Base-by-base conservation (phyloP, 2,113 vertebrate species). In the Scalopus aquaticus region DNA sequence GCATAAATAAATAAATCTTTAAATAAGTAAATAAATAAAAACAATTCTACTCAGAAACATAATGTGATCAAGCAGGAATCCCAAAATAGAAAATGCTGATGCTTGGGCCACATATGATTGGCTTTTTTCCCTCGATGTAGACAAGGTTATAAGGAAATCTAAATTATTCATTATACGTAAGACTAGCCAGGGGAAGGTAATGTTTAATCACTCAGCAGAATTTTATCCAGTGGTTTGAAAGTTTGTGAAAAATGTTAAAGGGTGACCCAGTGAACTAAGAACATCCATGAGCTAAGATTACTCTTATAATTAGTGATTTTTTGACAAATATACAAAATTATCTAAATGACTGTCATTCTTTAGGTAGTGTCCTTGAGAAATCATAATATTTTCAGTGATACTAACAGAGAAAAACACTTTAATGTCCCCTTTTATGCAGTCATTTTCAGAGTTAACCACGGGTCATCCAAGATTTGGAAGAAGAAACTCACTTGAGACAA, bases 61-160 rank as follows among this genome's bases (percentile, higher is more conserved):
- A 44, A 76, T 56, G 35, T 74, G 32, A 89, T 69, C n/a, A 88
- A 77, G 35, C 56, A 20, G 90, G 92, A 78, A 81, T 73, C 15
- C 6, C 62, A 62, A 95, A 92, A 81, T 39, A 78, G 46, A 88
- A 95, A 94, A 87, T 86, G 64, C 16, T 88, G 82, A 37, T 67
- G 56, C 32, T 73, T 42, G 26, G 22, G 88, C 49, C 15, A 90
- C 6, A 42, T 46, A 79, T 51, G 17, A 83, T 5, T 77, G 46
- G n/a, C 49, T 49, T 51, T 51, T 81, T 91, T 5, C 24, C 62
- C 22, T 95, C 39, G 26, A 7, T 49, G 6, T 65, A 67, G 62
- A 87, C 58, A 90, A 83, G 32, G 16, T 73, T 95, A 15, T 5
- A 69, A 90, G 46, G 28, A 93, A 83, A 83, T 84, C 12, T 84